Evolutionary conservation across 2,888 invertebrate species (phyloP).

Genomic region (Trissolcus brochymenae): DNA sequence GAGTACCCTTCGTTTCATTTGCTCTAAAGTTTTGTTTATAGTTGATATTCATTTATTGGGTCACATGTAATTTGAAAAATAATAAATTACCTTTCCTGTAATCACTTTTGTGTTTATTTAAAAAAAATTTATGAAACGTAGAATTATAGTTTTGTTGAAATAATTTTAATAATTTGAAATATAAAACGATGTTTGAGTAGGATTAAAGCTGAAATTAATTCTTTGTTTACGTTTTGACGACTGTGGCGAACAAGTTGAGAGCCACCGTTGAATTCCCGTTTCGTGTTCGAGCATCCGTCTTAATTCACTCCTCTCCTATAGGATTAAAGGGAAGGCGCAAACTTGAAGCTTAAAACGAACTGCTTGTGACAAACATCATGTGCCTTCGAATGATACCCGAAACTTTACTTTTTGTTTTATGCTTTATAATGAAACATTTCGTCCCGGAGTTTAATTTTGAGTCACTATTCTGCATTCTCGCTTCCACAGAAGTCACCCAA

Average conservation of each 20-base stretch:
- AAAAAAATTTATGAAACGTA: too few relatives aligned
- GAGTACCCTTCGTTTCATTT: too few relatives aligned
- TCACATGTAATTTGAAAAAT: too few relatives aligned
- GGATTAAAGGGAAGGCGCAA: constrained; percentile 44
- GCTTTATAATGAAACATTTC: constrained; percentile 56
- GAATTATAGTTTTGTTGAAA: too few relatives aligned
- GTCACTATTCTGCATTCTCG: constrained; percentile 38
- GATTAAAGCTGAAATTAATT: constrained; percentile 14
- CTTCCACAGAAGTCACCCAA: constrained; percentile 31
- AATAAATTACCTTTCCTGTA: too few relatives aligned
- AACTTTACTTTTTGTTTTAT: constrained; percentile 55
- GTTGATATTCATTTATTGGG: too few relatives aligned
- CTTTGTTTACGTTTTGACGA: too few relatives aligned
- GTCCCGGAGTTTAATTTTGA: constrained; percentile 52
- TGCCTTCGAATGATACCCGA: constrained; percentile 50
- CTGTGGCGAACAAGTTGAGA: not conserved
- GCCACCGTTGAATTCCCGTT: constrained; percentile 22
- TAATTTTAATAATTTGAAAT: too few relatives aligned
- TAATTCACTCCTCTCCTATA: constrained; percentile 41
- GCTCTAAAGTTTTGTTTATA: too few relatives aligned
- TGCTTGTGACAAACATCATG: constrained; percentile 56
- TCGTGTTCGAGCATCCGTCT: constrained; percentile 42
- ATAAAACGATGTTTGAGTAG: not conserved
- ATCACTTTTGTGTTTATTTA: too few relatives aligned
- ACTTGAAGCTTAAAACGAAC: constrained; percentile 57